These are phyloP conservation scores for Spodoptera littoralis DNA, from an alignment of 2,888 invertebrate species.

Conservation along the genomic window DNA sequence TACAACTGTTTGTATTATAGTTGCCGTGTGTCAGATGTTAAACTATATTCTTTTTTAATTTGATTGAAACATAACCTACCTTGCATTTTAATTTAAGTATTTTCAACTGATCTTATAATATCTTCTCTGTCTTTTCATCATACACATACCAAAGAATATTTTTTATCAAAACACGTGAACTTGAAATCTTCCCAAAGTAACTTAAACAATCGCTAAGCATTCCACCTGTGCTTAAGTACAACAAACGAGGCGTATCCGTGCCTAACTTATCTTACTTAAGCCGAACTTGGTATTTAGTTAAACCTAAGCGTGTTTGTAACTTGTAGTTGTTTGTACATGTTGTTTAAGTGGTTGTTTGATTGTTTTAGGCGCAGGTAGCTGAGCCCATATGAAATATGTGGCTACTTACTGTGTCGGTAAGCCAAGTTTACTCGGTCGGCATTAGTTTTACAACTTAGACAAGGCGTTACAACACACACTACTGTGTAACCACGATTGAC, in stretches of 20 bases:
- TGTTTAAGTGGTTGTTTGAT: constrained; percentile 82
- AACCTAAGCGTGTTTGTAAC: constrained; percentile 76
- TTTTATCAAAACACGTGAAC: not conserved
- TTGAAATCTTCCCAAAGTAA: not conserved
- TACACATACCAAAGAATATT: not conserved
- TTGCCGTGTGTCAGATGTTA: constrained; percentile 8
- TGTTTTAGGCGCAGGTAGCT: constrained; percentile 87
- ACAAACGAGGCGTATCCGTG: constrained; percentile 58
- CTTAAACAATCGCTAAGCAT: constrained; percentile 29
- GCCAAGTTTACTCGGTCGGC: constrained; percentile 79
- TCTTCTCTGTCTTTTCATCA: too few relatives aligned
- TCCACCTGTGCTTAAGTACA: constrained; percentile 40
- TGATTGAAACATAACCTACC: too few relatives aligned
- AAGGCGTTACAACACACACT: constrained; percentile 33
- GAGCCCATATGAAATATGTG: constrained; percentile 85
- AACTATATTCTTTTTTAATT: too few relatives aligned
- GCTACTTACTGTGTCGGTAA: constrained; percentile 81
- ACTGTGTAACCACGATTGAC: constrained; percentile 56
- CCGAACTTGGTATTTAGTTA: constrained; percentile 85
- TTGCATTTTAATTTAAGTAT: too few relatives aligned
- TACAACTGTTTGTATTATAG: constrained; percentile 10
- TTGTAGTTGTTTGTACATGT: constrained; percentile 69
- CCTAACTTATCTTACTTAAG: constrained; percentile 84
- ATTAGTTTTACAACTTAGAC: constrained; percentile 84
- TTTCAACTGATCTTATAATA: too few relatives aligned